Evolutionary conservation across 2,797 vertebrate genomes (phyloP).

Genomic region (Spinibarbus caldwelli): DNA sequence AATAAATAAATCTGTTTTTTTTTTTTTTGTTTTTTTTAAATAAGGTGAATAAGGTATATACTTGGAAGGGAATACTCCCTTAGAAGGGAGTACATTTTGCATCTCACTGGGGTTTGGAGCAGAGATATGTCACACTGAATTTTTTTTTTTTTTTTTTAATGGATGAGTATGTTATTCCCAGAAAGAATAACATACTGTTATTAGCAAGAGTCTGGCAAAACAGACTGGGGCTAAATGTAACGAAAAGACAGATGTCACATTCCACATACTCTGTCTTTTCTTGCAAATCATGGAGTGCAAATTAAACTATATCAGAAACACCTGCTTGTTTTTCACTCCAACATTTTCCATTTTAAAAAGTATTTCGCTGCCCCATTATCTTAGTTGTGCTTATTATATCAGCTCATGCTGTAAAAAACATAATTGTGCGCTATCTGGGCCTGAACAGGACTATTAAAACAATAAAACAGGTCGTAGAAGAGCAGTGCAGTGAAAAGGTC

Average conservation of each 20-base stretch:
- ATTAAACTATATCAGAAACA: slow-evolving; percentile 14
- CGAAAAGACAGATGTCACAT: not conserved
- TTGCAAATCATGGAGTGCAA: not conserved
- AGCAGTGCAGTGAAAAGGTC: slow-evolving; percentile 55
- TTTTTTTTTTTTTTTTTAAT: not conserved
- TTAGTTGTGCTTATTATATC: slow-evolving; percentile 23
- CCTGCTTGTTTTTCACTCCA: slow-evolving; percentile 3
- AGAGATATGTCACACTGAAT: not conserved
- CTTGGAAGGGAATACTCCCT: not conserved
- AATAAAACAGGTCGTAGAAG: slow-evolving; percentile 54
- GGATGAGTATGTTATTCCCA: not conserved
- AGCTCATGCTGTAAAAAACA: slow-evolving; percentile 38
- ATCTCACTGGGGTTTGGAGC: not conserved
- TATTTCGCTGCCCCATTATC: slow-evolving; percentile 21
- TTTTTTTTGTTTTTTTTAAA: not conserved
- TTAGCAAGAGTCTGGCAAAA: not conserved
- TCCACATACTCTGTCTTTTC: not conserved
- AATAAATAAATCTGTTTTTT: not conserved
- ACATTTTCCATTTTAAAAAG: slow-evolving; percentile 32
- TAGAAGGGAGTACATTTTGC: not conserved
- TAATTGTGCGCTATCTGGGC: slow-evolving; percentile 51
- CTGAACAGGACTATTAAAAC: slow-evolving; percentile 49
- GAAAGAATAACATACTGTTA: not conserved
- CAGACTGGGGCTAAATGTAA: not conserved
- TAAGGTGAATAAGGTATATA: not conserved